phyloP scores from a whole-genome alignment of 2,797 vertebrate species.

The Bradypus variegatus region DNA sequence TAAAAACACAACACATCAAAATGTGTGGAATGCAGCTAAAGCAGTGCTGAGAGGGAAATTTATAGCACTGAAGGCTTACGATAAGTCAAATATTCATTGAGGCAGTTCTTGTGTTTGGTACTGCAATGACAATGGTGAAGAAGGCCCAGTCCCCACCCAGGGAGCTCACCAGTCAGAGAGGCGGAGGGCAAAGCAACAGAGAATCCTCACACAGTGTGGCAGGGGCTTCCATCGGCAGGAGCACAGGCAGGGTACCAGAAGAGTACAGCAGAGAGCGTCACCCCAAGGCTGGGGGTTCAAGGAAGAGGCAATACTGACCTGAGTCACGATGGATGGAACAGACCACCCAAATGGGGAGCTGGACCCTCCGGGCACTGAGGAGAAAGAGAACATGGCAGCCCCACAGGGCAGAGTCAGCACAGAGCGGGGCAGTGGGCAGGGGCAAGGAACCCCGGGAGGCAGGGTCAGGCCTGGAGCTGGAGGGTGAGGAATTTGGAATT shows the following conservation, averaged over 20 bases:
- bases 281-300: background rate
- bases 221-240: background rate
- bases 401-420: too few species aligned
- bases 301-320: background rate
- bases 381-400: too few species aligned
- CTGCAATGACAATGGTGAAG: background rate
- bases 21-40: background rate
- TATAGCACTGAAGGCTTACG: background rate
- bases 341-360: background rate
- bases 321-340: too few species aligned
- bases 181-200: too few species aligned
- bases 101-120: background rate
- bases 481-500: background rate
- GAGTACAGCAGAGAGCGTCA: background rate
- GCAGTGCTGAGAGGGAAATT: too few species aligned
- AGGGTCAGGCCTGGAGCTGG: too few species aligned
- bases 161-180: background rate
- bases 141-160: background rate
- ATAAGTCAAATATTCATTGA: background rate
- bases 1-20: background rate
- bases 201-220: too few species aligned
- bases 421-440: too few species aligned
- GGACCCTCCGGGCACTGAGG: too few species aligned
- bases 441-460: too few species aligned
- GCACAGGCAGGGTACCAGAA: background rate